A percentile compares a stretch with the other conserved stretches of the same genome.
phyloP scores from a whole-genome alignment of 2,888 invertebrate species.

The Epinotia bilunana region DNA sequence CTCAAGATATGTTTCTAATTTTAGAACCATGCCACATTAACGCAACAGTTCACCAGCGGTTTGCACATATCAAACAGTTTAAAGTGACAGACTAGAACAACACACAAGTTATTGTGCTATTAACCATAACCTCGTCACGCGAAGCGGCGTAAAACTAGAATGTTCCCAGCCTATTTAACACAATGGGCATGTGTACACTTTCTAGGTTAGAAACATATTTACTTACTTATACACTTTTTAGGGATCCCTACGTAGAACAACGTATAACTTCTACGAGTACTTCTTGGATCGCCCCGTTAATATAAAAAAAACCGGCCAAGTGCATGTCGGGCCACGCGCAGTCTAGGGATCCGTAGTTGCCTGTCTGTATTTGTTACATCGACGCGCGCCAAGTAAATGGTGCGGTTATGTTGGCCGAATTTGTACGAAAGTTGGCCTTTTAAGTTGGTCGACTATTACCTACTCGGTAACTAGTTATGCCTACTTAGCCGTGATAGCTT shows the following conservation, averaged over 20 bases:
- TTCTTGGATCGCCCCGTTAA: too few species aligned
- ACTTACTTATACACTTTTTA: slow-evolving; percentile 24
- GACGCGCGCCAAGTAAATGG: too few species aligned
- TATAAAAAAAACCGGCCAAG: too few species aligned
- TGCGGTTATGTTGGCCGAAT: too few species aligned
- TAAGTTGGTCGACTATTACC: too few species aligned
- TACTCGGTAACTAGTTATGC: too few species aligned
- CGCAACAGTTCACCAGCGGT: neutral
- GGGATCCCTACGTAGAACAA: neutral
- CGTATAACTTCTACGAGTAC: too few species aligned
- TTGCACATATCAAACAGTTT: neutral
- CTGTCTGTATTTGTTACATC: too few species aligned
- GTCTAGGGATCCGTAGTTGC: too few species aligned
- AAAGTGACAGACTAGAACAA: neutral
- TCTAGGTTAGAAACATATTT: slow-evolving; percentile 22
- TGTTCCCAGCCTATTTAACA: slow-evolving; percentile 38
- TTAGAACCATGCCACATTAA: neutral
- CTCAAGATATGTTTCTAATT: neutral
- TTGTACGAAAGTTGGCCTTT: too few species aligned
- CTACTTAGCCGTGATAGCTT: too few species aligned
- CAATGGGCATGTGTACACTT: slow-evolving; percentile 16
- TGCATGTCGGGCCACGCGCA: too few species aligned
- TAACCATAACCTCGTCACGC: slow-evolving; percentile 18
- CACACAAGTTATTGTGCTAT: slow-evolving; percentile 9
- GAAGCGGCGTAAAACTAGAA: slow-evolving; percentile 28